phyloP scores from a whole-genome alignment of 2,113 vertebrate species.

The Scalopus aquaticus region DNA sequence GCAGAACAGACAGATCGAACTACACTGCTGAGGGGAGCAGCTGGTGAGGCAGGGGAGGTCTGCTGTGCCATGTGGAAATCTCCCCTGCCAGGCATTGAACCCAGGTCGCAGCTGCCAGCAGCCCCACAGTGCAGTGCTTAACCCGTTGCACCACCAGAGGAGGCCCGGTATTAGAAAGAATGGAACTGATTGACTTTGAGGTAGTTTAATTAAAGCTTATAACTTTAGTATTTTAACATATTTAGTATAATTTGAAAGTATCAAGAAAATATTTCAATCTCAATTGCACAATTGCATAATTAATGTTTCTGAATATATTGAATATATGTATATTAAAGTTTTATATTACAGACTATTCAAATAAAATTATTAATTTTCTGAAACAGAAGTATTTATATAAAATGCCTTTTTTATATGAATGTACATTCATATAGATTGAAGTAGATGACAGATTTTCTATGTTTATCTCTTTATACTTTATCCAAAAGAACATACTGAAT shows the following conservation, averaged over 20 bases:
- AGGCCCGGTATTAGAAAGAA: too few relatives aligned
- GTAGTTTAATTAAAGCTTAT: not conserved
- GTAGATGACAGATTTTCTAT: not conserved
- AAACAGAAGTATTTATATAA: not conserved
- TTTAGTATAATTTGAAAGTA: not conserved
- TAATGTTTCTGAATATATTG: not conserved
- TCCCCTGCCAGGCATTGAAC: too few relatives aligned
- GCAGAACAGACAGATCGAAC: too few relatives aligned
- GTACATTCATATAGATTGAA: not conserved
- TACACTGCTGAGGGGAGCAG: too few relatives aligned
- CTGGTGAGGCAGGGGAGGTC: too few relatives aligned
- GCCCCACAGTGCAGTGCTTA: too few relatives aligned
- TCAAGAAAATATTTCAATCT: not conserved
- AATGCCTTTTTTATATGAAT: not conserved
- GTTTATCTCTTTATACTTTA: not conserved
- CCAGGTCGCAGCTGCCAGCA: too few relatives aligned
- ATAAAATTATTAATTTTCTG: not conserved
- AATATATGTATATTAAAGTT: not conserved
- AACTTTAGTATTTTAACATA: not conserved
- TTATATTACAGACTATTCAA: not conserved
- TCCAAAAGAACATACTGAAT: not conserved
- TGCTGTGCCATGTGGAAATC: too few relatives aligned
- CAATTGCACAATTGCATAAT: not conserved
- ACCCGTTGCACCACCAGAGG: too few relatives aligned
- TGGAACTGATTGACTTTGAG: not conserved